These are phyloP conservation scores for Latrodectus elegans DNA, from an alignment of 2,888 invertebrate species.

Conservation along the genomic window DNA sequence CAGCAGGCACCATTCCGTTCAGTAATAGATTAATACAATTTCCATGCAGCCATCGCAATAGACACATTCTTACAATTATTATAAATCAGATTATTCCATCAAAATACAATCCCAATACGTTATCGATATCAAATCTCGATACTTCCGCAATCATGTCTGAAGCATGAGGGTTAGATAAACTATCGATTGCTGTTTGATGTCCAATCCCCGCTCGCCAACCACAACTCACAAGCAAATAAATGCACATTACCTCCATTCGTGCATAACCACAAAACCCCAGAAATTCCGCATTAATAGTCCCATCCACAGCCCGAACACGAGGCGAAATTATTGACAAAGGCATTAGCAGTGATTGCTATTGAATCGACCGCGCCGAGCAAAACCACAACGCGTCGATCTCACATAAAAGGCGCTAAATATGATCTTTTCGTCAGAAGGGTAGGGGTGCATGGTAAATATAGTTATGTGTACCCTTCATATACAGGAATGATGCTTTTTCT, in stretches of 20 bases:
- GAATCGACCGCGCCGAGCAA: conserved; percentile 30
- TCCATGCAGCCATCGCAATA: too few relatives aligned
- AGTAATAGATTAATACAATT: too few relatives aligned
- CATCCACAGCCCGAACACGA: neutral
- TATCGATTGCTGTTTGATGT: neutral
- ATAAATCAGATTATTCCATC: too few relatives aligned
- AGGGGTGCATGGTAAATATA: neutral
- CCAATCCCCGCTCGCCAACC: neutral
- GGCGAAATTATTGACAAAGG: conserved; percentile 58
- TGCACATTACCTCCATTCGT: neutral
- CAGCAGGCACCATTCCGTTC: too few relatives aligned
- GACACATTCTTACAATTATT: too few relatives aligned
- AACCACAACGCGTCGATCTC: neutral
- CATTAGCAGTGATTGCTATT: conserved; percentile 59
- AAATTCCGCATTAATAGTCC: conserved; percentile 29
- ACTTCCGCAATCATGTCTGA: neutral
- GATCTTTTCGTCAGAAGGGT: neutral
- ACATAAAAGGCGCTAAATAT: neutral
- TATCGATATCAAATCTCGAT: neutral
- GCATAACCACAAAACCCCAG: conserved; percentile 12
- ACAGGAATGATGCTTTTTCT: neutral
- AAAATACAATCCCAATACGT: neutral
- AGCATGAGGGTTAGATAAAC: neutral
- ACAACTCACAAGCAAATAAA: neutral
- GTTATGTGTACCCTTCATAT: neutral